Conservation (phyloP, 2,113 vertebrate genomes). For the Brachyistius frenatus region DNA sequence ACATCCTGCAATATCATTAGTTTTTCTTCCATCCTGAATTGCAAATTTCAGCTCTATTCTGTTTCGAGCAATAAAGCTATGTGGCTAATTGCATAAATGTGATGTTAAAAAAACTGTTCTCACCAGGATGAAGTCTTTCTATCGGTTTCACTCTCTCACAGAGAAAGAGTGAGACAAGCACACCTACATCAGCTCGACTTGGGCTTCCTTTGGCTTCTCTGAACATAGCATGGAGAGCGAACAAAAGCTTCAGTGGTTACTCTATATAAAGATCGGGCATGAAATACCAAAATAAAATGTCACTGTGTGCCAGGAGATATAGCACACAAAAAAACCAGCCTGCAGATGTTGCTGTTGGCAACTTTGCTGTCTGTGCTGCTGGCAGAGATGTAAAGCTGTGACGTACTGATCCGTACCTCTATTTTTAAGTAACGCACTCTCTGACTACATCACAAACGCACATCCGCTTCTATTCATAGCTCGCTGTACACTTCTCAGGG, state of each 20-base stretch:
- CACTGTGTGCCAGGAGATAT: constrained; percentile 11
- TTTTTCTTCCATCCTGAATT: not conserved
- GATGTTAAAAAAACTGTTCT: not conserved
- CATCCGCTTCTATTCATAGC: constrained; percentile 46
- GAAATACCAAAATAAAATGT: constrained; percentile 19
- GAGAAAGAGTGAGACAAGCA: not conserved
- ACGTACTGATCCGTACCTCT: constrained; percentile 21
- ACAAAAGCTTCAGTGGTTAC: not conserved
- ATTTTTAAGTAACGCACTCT: constrained; percentile 31
- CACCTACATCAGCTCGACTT: constrained; percentile 54
- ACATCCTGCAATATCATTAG: too few relatives aligned
- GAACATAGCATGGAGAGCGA: constrained; percentile 9
- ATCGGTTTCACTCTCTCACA: not conserved
- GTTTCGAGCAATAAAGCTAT: not conserved
- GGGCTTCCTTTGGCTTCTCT: constrained; percentile 38
- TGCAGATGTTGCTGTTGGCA: not conserved
- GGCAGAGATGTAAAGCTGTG: constrained; percentile 18
- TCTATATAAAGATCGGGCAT: not conserved
- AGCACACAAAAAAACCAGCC: not conserved
- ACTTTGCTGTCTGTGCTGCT: not conserved
- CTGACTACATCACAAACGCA: not conserved
- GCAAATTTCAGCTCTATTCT: not conserved
- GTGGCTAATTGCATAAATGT: not conserved
- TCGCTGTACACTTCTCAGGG: constrained; percentile 21
- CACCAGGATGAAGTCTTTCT: not conserved